A percentile compares a stretch with the other conserved stretches of the same genome.
Conservation (phyloP, 2,797 vertebrate genomes). For the Craterocephalus amniculus region DNA sequence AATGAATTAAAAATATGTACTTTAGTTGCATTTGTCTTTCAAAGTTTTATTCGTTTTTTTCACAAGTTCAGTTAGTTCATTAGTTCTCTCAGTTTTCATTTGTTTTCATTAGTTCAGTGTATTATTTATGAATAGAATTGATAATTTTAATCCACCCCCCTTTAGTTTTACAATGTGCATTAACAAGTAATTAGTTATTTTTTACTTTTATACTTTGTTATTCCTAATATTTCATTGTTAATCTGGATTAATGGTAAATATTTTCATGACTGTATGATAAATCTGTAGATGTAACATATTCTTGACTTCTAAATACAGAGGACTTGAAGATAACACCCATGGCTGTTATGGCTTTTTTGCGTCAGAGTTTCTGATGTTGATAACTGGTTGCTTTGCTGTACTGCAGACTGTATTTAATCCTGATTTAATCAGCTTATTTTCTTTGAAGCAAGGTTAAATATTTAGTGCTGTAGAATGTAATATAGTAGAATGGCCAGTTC, state of each 20-base stretch:
- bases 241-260: background rate
- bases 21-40: slow-evolving; percentile 7
- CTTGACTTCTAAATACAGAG: background rate
- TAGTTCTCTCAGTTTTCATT: no score
- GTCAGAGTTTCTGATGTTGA: background rate
- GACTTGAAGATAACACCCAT: no score
- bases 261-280: slow-evolving; percentile 23
- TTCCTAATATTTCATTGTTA: slow-evolving; percentile 6
- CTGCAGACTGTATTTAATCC: background rate
- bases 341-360: no score
- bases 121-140: slow-evolving; percentile 26
- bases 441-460: background rate
- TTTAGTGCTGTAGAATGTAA: background rate
- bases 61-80: no score
- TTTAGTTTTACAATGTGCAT: slow-evolving; percentile 7
- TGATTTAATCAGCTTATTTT: background rate
- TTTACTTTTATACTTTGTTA: slow-evolving; percentile 9
- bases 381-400: slow-evolving; percentile 5
- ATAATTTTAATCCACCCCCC: slow-evolving; percentile 3
- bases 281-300: slow-evolving; percentile 10
- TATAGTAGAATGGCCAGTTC: no score
- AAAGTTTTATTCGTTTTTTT: no score
- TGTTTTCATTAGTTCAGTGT: no score
- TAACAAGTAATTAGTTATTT: slow-evolving; percentile 4
- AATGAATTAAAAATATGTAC: slow-evolving; percentile 6